Percentiles rank a stretch among this genome's conserved stretches.
Conservation (phyloP, 53 echinoderm and acorn worm genomes). For the Glandiceps talaboti region DNA sequence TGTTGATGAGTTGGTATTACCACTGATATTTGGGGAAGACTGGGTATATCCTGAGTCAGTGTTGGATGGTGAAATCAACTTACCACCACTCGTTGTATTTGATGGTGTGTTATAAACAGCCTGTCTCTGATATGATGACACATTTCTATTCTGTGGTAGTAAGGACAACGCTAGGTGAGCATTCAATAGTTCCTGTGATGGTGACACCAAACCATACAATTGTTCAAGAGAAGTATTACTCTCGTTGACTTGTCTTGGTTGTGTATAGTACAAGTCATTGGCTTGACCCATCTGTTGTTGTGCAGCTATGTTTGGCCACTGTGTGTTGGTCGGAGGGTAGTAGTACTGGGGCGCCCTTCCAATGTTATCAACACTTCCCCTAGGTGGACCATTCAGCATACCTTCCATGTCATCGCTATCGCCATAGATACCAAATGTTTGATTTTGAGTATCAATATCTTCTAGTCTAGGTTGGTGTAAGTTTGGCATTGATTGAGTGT, state of each 20-base stretch:
- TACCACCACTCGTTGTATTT: too few species aligned
- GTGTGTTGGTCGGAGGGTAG: neutral
- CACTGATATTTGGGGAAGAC: neutral
- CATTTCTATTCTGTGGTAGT: neutral
- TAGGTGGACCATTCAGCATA: neutral
- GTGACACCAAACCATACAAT: neutral
- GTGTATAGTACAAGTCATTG: neutral
- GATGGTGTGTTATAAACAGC: too few species aligned
- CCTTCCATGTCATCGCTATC: conserved; percentile 28
- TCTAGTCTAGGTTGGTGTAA: neutral
- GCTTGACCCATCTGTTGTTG: neutral
- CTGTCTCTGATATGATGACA: neutral
- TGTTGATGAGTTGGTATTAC: neutral
- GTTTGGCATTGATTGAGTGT: neutral
- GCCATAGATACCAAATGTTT: conserved; percentile 36
- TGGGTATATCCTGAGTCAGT: neutral
- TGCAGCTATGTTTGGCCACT: neutral
- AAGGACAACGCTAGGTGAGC: too few species aligned
- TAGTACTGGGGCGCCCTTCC: neutral
- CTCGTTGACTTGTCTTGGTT: neutral
- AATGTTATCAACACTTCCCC: neutral
- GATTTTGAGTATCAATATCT: neutral
- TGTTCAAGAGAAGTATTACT: neutral
- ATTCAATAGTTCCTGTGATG: neutral
- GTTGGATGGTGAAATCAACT: neutral